Evolutionary conservation across 2,797 vertebrate genomes (phyloP), one percentile per base, ranked within the genome.

Genomic region (Echeneis naucrates): DNA sequence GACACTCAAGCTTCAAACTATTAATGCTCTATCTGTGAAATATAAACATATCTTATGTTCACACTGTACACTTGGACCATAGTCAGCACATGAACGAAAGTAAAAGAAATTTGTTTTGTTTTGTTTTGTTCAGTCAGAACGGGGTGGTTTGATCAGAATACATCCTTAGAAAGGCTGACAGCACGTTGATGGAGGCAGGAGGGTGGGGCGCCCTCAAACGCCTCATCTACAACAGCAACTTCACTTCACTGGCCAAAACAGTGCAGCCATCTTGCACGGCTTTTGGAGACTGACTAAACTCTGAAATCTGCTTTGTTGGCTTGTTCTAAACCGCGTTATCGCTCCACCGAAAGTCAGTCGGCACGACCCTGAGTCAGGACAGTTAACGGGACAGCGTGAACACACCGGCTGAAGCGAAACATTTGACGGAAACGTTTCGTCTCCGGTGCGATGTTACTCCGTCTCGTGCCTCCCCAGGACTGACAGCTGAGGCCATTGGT

Each of bases 401-500:
- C 5, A 53, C 24, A 0, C 11, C 9, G 21, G 16, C 17, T 4
- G 8, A 12, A 2, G 9, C 0, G 30, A 35, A 19, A 45, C 2
- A 30, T 79, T 87, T 69, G 80, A 55, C 4, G 71, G 68, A 67
- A 78, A 66, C 50, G 13, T 38, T 61, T 35, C 44, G 53, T 27
- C 50, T 76, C 45, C n/a, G 19, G 0, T 2, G 1, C 68, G 61
- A 58, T 76, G 89, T 84, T 82, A 69, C 26, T 77, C 82, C 42
- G 30, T 72, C 65, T 80, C 48, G 21, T 5, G 77, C 88, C 72
- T 79, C 68, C 83, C 74, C 44, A 23, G 40, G 67, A 93, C 90
- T 95, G 91, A 92, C 88, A 80, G 75, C 91, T 87, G 94, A 89
- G 91, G 95, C 95, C 95, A 96, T 96, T 96, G 94, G 95, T 93